phyloP scores from a whole-genome alignment of 2,797 vertebrate genomes.

The Dallia pectoralis region DNA sequence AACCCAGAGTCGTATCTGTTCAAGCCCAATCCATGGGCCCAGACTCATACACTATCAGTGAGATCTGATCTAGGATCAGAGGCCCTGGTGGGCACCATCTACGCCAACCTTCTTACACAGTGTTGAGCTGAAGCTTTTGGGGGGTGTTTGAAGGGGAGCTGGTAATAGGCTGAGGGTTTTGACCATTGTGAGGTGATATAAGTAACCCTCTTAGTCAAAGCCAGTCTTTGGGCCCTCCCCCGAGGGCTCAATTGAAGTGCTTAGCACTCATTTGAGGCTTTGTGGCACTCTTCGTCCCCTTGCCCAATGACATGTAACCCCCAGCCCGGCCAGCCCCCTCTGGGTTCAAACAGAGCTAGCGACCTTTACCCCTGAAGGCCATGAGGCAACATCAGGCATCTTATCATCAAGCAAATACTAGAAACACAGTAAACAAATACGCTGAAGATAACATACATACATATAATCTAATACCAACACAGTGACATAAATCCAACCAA shows the following conservation, averaged over 20 bases:
- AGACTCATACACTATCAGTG: neutral
- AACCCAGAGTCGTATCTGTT: constrained; percentile 24
- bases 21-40: constrained; percentile 12
- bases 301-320: constrained; percentile 52
- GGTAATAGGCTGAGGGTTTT: constrained; percentile 64
- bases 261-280: constrained; percentile 73
- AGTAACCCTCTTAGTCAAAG: constrained; percentile 77
- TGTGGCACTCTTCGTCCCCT: constrained; percentile 66
- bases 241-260: constrained; percentile 75
- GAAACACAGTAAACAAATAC: constrained; percentile 8
- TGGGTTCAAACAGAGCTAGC: constrained; percentile 61
- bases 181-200: constrained; percentile 69
- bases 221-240: constrained; percentile 68
- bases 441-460: constrained; percentile 27
- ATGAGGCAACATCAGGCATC: constrained; percentile 51
- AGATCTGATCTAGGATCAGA: neutral
- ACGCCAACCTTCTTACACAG: constrained; percentile 33
- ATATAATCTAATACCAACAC: neutral
- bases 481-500: too few species aligned
- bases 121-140: constrained; percentile 49
- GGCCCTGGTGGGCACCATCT: neutral
- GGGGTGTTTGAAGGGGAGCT: constrained; percentile 27
- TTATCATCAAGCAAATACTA: constrained; percentile 9
- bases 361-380: constrained; percentile 57
- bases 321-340: constrained; percentile 50